Conservation (phyloP, 2,888 invertebrate genomes). For the Cheilosia scutellata region DNA sequence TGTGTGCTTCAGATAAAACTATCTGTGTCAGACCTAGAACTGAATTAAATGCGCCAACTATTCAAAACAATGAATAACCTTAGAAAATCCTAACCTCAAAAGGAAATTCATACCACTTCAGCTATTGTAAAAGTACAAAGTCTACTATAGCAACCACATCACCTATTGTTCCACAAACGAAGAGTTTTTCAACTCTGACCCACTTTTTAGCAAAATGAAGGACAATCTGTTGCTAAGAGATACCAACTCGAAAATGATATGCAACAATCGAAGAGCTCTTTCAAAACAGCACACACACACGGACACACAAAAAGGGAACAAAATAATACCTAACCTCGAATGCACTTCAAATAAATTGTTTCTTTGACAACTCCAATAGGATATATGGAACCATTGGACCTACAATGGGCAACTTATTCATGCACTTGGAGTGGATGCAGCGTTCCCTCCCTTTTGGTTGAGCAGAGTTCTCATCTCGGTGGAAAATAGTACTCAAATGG, state of each 20-base stretch:
- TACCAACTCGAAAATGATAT: slow-evolving; percentile 12
- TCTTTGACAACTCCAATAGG: slow-evolving; percentile 48
- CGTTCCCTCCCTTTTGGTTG: too few relatives aligned
- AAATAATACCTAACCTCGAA: slow-evolving; percentile 20
- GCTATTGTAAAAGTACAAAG: slow-evolving; percentile 5
- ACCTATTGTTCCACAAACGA: slow-evolving; percentile 18
- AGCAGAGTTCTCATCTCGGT: too few relatives aligned
- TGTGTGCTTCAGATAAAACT: too few relatives aligned
- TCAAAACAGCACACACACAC: slow-evolving; percentile 9
- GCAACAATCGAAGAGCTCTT: slow-evolving; percentile 35
- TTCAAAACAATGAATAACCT: background rate
- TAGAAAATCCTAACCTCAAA: background rate
- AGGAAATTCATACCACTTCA: slow-evolving; percentile 5
- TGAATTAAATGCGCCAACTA: background rate
- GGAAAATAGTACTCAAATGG: too few relatives aligned
- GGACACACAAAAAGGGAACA: background rate
- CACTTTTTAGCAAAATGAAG: slow-evolving; percentile 31
- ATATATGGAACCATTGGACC: too few relatives aligned
- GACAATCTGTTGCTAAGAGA: slow-evolving; percentile 55
- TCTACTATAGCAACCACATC: background rate
- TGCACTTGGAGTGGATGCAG: slow-evolving; percentile 26
- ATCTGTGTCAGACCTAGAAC: background rate
- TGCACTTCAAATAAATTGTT: slow-evolving; percentile 67
- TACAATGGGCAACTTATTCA: slow-evolving; percentile 35
- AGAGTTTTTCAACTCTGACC: slow-evolving; percentile 38